These are phyloP conservation scores for Apistogramma diplotaenia DNA, from an alignment of 2,113 vertebrate species.

Conservation along the genomic window DNA sequence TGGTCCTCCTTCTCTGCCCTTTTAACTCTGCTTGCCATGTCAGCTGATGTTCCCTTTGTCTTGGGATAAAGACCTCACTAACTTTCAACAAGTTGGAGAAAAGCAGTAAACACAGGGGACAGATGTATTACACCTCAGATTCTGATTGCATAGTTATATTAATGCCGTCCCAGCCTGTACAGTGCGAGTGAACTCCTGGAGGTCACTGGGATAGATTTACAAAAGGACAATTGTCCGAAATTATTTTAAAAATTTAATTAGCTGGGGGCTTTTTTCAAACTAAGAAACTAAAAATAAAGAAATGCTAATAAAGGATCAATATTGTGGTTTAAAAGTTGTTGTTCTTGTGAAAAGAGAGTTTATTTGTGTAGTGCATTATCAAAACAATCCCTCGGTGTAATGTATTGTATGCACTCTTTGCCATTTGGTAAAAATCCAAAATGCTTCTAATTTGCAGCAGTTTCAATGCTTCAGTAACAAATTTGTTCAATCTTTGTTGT, in stretches of 20 bases:
- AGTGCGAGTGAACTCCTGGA: neutral
- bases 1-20: constrained; percentile 56
- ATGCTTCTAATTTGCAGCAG: neutral
- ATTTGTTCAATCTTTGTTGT: neutral
- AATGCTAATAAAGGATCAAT: neutral
- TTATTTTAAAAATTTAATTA: neutral
- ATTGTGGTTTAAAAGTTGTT: neutral
- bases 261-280: neutral
- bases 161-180: neutral
- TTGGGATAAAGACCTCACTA: constrained; percentile 61
- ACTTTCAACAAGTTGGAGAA: constrained; percentile 49
- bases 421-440: neutral
- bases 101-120: constrained; percentile 55
- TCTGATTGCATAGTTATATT: constrained; percentile 17
- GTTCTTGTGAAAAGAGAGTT: neutral
- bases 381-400: neutral
- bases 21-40: constrained; percentile 47
- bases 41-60: constrained; percentile 70
- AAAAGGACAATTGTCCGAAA: neutral
- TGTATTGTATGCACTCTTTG: neutral
- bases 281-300: neutral
- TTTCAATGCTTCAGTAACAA: neutral
- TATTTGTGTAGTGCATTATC: neutral
- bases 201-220: neutral
- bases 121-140: constrained; percentile 54